Conservation (phyloP, 2,113 vertebrate species). For the Ceyx cyanopectus region DNA sequence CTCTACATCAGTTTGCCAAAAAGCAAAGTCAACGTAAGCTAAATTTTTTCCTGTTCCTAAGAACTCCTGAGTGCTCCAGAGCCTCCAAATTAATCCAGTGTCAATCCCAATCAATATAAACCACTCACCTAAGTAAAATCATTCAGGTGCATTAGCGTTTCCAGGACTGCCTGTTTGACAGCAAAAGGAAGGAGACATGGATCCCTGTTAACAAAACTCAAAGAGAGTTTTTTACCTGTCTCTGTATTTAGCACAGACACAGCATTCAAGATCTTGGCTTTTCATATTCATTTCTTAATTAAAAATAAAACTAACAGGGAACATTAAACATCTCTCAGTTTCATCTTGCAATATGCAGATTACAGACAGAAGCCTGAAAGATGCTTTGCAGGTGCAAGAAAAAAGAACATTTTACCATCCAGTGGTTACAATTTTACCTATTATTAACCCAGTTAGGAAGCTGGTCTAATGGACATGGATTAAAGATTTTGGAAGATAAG, state of each 20-base stretch:
- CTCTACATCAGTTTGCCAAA: neutral
- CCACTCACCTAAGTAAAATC: neutral
- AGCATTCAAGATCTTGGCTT: neutral
- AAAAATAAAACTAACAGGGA: neutral
- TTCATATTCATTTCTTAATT: neutral
- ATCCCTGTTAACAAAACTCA: neutral
- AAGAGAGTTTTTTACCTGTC: neutral
- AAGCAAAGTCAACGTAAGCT: neutral
- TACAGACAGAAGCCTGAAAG: neutral
- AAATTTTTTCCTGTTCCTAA: neutral
- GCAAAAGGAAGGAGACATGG: neutral
- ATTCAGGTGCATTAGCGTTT: neutral
- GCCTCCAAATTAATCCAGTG: neutral
- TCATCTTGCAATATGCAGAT: neutral
- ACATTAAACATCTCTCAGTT: neutral
- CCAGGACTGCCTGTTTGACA: neutral
- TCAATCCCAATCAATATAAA: neutral
- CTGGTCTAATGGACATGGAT: neutral
- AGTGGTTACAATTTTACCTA: neutral
- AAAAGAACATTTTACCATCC: neutral
- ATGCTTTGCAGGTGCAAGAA: neutral
- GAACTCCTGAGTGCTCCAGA: neutral
- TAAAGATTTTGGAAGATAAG: neutral
- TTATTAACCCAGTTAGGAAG: neutral
- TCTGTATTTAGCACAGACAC: neutral